These are phyloP conservation scores for Hemiscyllium ocellatum DNA, from an alignment of 2,113 vertebrate genomes.

Conservation along the genomic window DNA sequence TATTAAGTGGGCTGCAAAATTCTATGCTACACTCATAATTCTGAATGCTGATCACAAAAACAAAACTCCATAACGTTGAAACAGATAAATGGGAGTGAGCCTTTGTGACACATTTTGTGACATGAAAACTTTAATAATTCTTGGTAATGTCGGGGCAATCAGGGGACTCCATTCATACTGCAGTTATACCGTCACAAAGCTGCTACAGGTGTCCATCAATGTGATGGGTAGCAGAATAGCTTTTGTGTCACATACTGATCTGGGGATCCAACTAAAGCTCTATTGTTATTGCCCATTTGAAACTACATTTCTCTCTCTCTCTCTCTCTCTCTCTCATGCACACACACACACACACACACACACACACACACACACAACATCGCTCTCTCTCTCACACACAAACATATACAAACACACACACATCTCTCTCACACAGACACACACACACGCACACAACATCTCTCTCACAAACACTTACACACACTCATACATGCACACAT, in stretches of 20 bases:
- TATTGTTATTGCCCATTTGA: too few species aligned
- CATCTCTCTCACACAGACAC: too few species aligned
- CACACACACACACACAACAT: too few species aligned
- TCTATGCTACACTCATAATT: background rate
- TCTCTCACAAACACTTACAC: too few species aligned
- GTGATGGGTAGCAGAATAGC: background rate
- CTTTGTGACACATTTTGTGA: background rate
- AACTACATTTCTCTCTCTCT: too few species aligned
- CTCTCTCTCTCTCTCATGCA: too few species aligned
- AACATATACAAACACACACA: too few species aligned
- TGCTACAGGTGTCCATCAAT: background rate
- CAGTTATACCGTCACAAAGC: background rate
- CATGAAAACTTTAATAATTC: background rate
- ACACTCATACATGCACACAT: too few species aligned
- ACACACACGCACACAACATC: too few species aligned
- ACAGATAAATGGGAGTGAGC: background rate
- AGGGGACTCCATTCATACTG: background rate
- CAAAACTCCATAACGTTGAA: background rate
- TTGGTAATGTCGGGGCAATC: background rate
- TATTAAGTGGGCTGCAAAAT: slow-evolving; percentile 28
- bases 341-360: too few species aligned
- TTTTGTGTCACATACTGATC: background rate
- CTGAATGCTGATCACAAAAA: background rate
- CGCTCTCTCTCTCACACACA: too few species aligned
- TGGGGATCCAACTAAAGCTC: background rate